Evolutionary conservation across 2,797 vertebrate genomes (phyloP), one percentile per base, ranked within the genome.

Genomic region (Linurgus olivaceus): DNA sequence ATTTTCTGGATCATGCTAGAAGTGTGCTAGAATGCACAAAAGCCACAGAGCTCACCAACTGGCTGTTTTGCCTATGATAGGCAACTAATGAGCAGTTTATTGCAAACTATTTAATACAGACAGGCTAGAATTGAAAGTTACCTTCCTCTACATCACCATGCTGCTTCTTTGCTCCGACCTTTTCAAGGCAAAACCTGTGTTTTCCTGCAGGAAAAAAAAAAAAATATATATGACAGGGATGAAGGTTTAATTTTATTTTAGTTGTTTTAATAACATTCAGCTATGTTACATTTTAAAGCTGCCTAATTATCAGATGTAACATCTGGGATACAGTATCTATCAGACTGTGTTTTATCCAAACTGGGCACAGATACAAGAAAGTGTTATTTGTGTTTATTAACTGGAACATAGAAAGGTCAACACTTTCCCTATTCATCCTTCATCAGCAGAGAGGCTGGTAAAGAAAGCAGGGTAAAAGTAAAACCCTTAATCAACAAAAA

Each of bases 271-370:
- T 93, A 76, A 58, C 77, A 73, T 93, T 62, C 54, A 66, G 33
- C 85, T 82, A 72, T 93, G 82, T 84, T 93, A 55, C 67, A 86
- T 94, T 95, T 96, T 96, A 80, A 95, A 96, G 91, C 82, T 88
- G 78, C 73, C 50, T 96, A 96, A 94, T 96, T 97, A 96, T 96
- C 84, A 94, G 74, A 81, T 94, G 85, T 93, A 96, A 96, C 92
- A 96, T 93, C 89, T 95, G 92, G 93, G 87, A 94, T 94, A 77
- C 29, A 51, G 66, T 77, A 73, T 96, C 73, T 80, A 90, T 90
- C 70, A 77, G 76, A 82, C 68, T 94, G 58, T 66, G 72, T 95
- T 96, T 93, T 94, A 85, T 96, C 81, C 82, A 81, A 77, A 72
- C 86, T 85, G 90, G 88, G 89, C 90, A 94, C 51, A 66, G 57